These are phyloP conservation scores for Deilephila elpenor DNA, from an alignment of 2,888 invertebrate species.

Conservation along the genomic window DNA sequence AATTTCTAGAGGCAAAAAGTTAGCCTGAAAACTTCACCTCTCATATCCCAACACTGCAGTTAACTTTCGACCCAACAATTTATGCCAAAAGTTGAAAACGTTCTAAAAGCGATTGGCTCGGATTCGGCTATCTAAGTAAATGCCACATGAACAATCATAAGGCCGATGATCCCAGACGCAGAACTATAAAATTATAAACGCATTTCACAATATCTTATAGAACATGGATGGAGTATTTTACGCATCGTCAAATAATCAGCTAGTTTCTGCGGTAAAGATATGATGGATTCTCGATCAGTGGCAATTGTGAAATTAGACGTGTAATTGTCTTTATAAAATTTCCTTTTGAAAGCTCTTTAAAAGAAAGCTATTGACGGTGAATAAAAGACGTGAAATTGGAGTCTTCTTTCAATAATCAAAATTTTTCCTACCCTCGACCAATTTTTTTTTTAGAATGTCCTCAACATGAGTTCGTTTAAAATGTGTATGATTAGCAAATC, in stretches of 20 bases:
- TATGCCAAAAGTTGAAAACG: background rate
- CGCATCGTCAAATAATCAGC: conserved; percentile 16
- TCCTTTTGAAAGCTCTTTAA: background rate
- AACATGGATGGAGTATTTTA: conserved; percentile 11
- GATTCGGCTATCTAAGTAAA: conserved; percentile 27
- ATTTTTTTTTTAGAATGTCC: too few relatives aligned
- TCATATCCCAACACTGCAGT: background rate
- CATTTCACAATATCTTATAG: conserved; percentile 18
- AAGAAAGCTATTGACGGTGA: background rate
- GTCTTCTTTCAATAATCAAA: too few relatives aligned
- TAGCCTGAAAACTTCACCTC: background rate
- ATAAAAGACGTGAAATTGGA: background rate
- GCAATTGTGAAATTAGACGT: background rate
- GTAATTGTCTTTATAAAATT: background rate
- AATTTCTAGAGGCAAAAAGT: background rate
- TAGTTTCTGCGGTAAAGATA: background rate
- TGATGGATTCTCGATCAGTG: background rate
- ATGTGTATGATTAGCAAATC: too few relatives aligned
- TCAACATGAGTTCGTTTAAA: too few relatives aligned
- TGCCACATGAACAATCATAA: conserved; percentile 8
- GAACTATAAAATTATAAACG: conserved; percentile 25
- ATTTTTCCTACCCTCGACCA: too few relatives aligned
- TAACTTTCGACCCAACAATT: background rate
- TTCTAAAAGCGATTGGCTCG: conserved; percentile 21
- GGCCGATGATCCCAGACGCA: conserved; percentile 18